These are phyloP conservation scores for Leucania comma DNA, from an alignment of 2,888 invertebrate species.

Conservation along the genomic window DNA sequence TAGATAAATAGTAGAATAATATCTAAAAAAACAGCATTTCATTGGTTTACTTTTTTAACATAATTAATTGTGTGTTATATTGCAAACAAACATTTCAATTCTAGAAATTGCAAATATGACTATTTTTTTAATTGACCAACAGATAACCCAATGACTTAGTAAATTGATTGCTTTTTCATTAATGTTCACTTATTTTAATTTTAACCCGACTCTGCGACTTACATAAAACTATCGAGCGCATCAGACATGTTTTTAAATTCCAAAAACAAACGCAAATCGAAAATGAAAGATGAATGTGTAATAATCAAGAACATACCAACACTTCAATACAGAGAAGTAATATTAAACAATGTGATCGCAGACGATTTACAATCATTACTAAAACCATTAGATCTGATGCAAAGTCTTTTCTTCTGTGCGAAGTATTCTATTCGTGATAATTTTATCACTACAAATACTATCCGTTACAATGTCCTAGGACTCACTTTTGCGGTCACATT, in stretches of 20 bases:
- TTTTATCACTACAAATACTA: slow-evolving; percentile 32
- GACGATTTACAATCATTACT: slow-evolving; percentile 26
- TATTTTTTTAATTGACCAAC: slow-evolving; percentile 2
- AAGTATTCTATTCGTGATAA: slow-evolving; percentile 43
- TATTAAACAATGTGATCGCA: slow-evolving; percentile 28
- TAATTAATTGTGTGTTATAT: background rate
- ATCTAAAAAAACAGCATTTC: no score
- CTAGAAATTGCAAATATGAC: background rate
- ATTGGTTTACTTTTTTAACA: background rate
- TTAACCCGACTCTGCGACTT: background rate
- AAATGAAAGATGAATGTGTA: slow-evolving; percentile 16
- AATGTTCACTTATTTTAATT: background rate
- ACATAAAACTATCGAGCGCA: background rate
- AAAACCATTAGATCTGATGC: slow-evolving; percentile 37
- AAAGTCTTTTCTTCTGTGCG: slow-evolving; percentile 45
- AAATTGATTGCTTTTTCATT: slow-evolving; percentile 26
- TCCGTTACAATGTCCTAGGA: slow-evolving; percentile 13
- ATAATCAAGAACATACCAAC: slow-evolving; percentile 18
- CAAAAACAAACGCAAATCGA: slow-evolving; percentile 15
- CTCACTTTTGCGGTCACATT: slow-evolving; percentile 1
- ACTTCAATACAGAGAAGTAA: slow-evolving; percentile 20
- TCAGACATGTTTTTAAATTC: slow-evolving; percentile 18
- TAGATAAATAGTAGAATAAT: no score
- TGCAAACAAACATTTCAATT: background rate
- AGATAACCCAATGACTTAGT: background rate